These are phyloP conservation scores for Griposia aprilina DNA, from an alignment of 2,888 invertebrate species.

Conservation along the genomic window DNA sequence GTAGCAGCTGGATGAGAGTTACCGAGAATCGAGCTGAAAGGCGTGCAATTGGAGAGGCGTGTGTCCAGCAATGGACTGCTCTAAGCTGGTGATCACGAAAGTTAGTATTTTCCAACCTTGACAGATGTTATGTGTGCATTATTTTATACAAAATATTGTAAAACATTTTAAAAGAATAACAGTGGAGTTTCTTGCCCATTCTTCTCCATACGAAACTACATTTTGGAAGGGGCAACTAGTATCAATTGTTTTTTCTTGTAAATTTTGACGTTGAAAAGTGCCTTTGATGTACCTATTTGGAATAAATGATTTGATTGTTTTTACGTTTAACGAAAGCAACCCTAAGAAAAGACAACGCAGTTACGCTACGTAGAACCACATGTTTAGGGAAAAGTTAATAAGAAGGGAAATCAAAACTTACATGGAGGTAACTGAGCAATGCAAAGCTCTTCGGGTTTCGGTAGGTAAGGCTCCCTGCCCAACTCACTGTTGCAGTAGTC, in stretches of 20 bases:
- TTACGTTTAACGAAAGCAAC: background rate
- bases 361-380: background rate
- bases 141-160: background rate
- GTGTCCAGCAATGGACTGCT: too few relatives aligned
- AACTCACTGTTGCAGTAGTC: constrained; percentile 82
- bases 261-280: too few relatives aligned
- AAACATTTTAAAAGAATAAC: too few relatives aligned
- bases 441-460: constrained; percentile 80
- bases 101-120: background rate
- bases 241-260: too few relatives aligned
- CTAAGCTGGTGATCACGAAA: background rate
- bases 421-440: constrained; percentile 77
- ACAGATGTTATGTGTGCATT: background rate
- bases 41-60: too few relatives aligned
- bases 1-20: too few relatives aligned
- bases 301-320: too few relatives aligned
- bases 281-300: too few relatives aligned
- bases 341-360: background rate
- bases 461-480: constrained; percentile 80
- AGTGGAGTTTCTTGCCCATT: too few relatives aligned
- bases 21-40: too few relatives aligned
- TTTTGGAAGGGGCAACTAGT: too few relatives aligned
- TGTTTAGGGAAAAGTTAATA: background rate
- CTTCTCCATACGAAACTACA: too few relatives aligned
- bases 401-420: constrained; percentile 67